Base-by-base conservation (phyloP, 2,888 invertebrate genomes). In the Drosophila peninsularis region DNA sequence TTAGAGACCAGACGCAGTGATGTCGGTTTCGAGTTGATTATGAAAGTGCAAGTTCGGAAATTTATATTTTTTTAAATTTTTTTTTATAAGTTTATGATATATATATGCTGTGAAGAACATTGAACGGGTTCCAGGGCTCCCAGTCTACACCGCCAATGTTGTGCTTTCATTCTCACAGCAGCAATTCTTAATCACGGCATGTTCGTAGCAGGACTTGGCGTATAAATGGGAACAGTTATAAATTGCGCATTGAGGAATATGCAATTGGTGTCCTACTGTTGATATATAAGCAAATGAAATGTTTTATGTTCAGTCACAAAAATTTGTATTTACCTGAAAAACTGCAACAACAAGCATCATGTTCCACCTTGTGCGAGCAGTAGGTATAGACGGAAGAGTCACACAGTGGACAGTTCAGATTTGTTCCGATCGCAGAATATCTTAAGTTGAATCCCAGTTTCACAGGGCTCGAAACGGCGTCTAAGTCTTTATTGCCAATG, bases 131-230 rank as follows among this genome's bases (percentile, higher is more conserved):
- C n/a, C n/a, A n/a, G n/a, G n/a, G n/a, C n/a, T n/a, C n/a, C n/a
- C n/a, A n/a, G n/a, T n/a, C n/a, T n/a, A n/a, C n/a, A n/a, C n/a
- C n/a, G n/a, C n/a, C n/a, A n/a, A n/a, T n/a, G n/a, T n/a, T n/a
- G 27, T 27, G 27, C 27, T 5, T 1, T 27, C 6, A 6, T 27
- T 7, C 0, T 5, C 13, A 32, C 49, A 49, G 14, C 49, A 49
- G 19, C 49, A 49, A 6, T 49, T 49, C 5, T 32, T 49, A 19
- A 49, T 49, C 7, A 49, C 19, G 19, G 19, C 1, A 49, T 49
- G 49, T 32, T 49, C 49, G 32, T 32, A 32, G 14, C 49, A 49
- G 7, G 49, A 49, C 9, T 49, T 49, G 19, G 49, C 49, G 13
- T 49, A 49, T 19, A 49, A 32, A 13, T 32, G 19, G 1, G 32